A percentile compares a stretch with the other conserved stretches of the same genome.
Evolutionary conservation across 2,888 invertebrate genomes (phyloP).

Genomic region (Drosophila pseudotakahashii): DNA sequence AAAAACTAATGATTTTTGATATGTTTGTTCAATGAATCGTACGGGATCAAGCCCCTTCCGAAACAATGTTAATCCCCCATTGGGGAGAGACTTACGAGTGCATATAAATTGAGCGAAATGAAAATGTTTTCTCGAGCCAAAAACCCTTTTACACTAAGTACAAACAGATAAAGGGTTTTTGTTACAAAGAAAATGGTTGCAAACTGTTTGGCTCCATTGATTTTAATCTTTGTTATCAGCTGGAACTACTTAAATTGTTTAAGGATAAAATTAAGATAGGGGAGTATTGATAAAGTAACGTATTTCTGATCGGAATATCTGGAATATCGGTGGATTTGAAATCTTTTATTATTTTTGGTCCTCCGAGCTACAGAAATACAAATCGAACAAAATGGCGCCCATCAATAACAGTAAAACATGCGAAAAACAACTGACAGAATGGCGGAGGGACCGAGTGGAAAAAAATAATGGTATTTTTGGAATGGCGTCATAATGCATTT

Average conservation of each 20-base stretch:
- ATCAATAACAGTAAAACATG: slow-evolving; percentile 59
- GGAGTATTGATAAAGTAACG: not conserved
- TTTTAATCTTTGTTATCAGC: slow-evolving; percentile 40
- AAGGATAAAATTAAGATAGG: no score
- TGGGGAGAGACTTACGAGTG: slow-evolving; percentile 38
- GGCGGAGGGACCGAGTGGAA: slow-evolving; percentile 15
- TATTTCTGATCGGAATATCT: no score
- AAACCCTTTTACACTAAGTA: slow-evolving; percentile 32
- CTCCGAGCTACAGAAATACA: slow-evolving; percentile 7
- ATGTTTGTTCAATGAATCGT: slow-evolving; percentile 76
- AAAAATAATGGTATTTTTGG: slow-evolving; percentile 39
- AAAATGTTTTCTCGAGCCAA: slow-evolving; percentile 17
- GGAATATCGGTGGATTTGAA: not conserved
- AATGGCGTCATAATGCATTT: slow-evolving; percentile 72
- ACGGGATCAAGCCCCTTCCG: slow-evolving; percentile 16
- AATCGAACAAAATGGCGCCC: slow-evolving; percentile 63
- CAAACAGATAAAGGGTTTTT: slow-evolving; percentile 11
- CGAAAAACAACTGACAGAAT: slow-evolving; percentile 42
- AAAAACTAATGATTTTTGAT: slow-evolving; percentile 81
- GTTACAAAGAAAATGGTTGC: not conserved
- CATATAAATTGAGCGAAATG: slow-evolving; percentile 37
- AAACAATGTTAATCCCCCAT: slow-evolving; percentile 6
- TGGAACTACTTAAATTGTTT: slow-evolving; percentile 10
- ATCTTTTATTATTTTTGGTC: not conserved
- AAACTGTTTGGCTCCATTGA: slow-evolving; percentile 35